Evolutionary conservation across 2,113 vertebrate species (phyloP), one percentile per base, ranked within the genome.

Genomic region (Alethe diademata): DNA sequence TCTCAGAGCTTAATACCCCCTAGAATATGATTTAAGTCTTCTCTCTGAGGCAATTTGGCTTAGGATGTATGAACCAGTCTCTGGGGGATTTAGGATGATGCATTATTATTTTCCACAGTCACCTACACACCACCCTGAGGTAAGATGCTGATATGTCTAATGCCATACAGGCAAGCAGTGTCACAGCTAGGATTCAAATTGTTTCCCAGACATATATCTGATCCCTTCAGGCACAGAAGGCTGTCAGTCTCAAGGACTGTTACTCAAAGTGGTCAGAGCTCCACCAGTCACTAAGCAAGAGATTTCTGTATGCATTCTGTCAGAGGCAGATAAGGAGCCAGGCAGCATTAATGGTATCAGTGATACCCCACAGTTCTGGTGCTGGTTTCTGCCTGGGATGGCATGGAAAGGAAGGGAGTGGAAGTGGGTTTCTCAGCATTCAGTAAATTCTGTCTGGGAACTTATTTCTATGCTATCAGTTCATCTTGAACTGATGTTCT

Each of bases 91-190:
- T 93, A 74, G 93, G 61, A 78, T 94, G 72, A 88, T 92, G 57
- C 38, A 81, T 83, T 92, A 88, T 84, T 92, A 83, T 96, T 94
- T 93, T 95, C 69, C 90, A 81, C 78, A 84, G 75, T 92, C 91
- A 94, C 95, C 95, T 94, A 96, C 64, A 8, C 92, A 92, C 69
- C 69, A 84, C 72, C 86, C 88, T 62, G 72, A 94, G 82, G 88
- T 67, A 92, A 92, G 75, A 80, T 69, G 64, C 35, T 88, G 92
- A 47, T 90, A 69, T 47, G 76, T 78, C 69, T 92, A 65, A 91
- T 88, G 70, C 89, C 78, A 81, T 88, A 79, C 45, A 85, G 35
- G 36, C 78, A 93, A 38, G 43, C 36, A 45, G 43, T 84, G 73
- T 92, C 80, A 91, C 45, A 90, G 60, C 70, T 71, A 51, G 67